Base-by-base conservation (phyloP, 2,888 invertebrate genomes). In the Polydesmus complanatus region DNA sequence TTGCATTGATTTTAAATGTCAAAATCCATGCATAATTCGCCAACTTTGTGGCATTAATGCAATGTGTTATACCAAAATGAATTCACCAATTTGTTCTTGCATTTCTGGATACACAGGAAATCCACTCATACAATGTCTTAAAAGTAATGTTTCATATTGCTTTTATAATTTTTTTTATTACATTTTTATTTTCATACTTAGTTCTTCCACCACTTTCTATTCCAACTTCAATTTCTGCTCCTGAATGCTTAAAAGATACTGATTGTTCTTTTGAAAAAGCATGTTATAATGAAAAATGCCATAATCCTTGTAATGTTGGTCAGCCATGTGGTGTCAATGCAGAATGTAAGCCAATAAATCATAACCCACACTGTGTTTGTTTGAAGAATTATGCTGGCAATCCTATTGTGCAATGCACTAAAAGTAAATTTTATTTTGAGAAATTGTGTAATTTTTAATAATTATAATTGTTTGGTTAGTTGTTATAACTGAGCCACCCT, bases 31-130 rank as follows among this genome's bases (percentile, higher is more conserved):
- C 60, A 57, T 48, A 27, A 49, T 60, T 53, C 25, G 25, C 49
- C 37, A 47, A 56, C 62, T 67, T 3, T 68, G 68, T 59, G 68
- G 68, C 37, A 54, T 64, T 14, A 68, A 69, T 63, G 66, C 69
- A 18, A 54, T 65, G 19, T 68, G 68, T 58, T 78, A 79, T 37
- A 88, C 89, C 0, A 82, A 83, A 1, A 88, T 87, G 70, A 91
- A 92, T 69, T 78, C 88, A 62, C 89, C 90, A 21, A 81, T 84
- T 8, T 92, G 92, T 70, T 81, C 84, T 50, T 92, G 92, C 68
- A 75, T 81, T 37, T 79, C 78, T 64, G 88, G 88, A 27, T 85
- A 82, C 68, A 81, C 83, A 66, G 91, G 91, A 11, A 87, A 91
- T 80, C 89, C 91, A 53, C 88, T 23, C 18, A 52, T 62, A 8